A percentile compares a stretch with the other conserved stretches of the same genome.
Conservation (phyloP, 1,140 invertebrate genomes). For the Cepaea nemoralis region DNA sequence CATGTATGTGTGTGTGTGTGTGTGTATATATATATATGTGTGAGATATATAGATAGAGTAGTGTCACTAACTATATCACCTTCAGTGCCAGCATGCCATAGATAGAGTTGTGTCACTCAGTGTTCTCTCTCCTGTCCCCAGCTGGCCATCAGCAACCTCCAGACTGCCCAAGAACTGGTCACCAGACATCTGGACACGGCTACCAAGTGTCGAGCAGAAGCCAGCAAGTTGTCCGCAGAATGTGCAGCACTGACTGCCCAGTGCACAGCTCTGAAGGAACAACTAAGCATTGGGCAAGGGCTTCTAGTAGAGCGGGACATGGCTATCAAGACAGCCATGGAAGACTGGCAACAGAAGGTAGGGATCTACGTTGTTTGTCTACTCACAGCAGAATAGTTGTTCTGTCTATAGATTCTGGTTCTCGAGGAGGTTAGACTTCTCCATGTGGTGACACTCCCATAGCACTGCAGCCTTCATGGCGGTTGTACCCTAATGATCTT, state of each 20-base stretch:
- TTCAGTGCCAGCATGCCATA: too few species aligned
- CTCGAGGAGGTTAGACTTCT: too few species aligned
- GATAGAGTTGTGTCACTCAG: background rate
- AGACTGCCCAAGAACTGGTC: background rate
- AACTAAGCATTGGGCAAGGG: background rate
- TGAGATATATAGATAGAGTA: too few species aligned
- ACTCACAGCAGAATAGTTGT: too few species aligned
- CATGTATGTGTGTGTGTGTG: too few species aligned
- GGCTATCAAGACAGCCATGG: background rate
- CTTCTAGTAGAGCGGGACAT: background rate
- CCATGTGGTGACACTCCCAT: too few species aligned
- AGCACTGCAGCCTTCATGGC: too few species aligned
- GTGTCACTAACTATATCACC: too few species aligned
- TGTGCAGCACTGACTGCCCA: background rate
- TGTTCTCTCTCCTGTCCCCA: background rate
- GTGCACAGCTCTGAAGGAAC: background rate
- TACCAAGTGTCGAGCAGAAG: background rate
- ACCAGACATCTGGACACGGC: constrained; percentile 7
- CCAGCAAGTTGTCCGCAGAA: background rate
- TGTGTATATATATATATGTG: background rate
- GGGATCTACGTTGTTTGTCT: too few species aligned
- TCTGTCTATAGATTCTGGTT: too few species aligned
- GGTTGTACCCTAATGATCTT: too few species aligned
- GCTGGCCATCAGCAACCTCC: background rate
- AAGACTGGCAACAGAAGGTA: background rate